Evolutionary conservation across 2,113 vertebrate genomes (phyloP).

Genomic region (Podarcis muralis): DNA sequence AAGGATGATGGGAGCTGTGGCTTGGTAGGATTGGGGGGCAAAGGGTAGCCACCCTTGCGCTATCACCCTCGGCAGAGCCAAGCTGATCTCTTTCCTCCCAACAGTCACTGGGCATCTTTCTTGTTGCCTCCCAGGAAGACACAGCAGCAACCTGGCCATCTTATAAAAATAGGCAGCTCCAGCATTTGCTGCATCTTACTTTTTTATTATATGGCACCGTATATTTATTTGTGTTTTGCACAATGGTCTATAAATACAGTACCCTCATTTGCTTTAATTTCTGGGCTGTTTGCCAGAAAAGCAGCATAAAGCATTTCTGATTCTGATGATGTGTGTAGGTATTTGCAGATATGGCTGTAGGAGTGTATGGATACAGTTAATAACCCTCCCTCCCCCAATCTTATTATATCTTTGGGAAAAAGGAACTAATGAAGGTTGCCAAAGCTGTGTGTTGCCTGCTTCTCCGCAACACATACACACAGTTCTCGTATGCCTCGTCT

Average conservation of each 20-base stretch:
- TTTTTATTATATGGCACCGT: not conserved
- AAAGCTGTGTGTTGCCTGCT: not conserved
- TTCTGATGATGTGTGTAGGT: not conserved
- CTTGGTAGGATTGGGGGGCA: no score
- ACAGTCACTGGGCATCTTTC: not conserved
- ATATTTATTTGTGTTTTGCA: constrained; percentile 6
- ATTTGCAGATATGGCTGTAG: constrained; percentile 16
- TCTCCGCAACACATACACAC: constrained; percentile 2
- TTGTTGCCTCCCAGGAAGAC: not conserved
- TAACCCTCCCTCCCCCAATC: not conserved
- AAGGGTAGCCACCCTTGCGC: no score
- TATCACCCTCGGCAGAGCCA: not conserved
- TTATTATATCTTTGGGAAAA: constrained; percentile 29
- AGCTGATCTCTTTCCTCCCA: not conserved
- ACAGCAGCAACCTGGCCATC: not conserved
- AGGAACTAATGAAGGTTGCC: not conserved
- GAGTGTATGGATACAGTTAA: not conserved
- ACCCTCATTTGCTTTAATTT: constrained; percentile 34
- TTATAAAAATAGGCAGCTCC: constrained; percentile 3
- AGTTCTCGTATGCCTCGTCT: not conserved
- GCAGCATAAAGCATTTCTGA: not conserved
- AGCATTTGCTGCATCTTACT: not conserved
- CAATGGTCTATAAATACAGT: constrained; percentile 30
- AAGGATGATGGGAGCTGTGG: no score
- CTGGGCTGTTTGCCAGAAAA: constrained; percentile 36